Evolutionary conservation across 2,797 vertebrate genomes (phyloP), one percentile per base, ranked within the genome.

Genomic region (Phalanger gymnotis): DNA sequence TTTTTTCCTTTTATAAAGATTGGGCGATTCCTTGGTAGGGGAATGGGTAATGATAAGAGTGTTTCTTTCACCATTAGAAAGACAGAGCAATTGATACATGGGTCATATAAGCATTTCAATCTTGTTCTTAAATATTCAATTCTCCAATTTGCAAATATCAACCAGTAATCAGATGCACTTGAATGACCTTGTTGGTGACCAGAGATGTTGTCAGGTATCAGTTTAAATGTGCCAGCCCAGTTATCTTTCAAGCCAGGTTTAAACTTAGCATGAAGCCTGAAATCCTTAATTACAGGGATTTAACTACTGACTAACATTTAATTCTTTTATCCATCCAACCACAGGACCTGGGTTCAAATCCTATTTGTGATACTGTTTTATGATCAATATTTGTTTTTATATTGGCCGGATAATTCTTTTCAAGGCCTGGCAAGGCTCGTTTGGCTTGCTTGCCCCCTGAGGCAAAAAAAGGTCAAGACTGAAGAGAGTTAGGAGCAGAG

Each of bases 41-140:
- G 19, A 47, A 25, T 25, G 19, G 66, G 58, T 34, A 34, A 73
- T 40, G 34, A 19, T 19, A 27, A 7, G 31, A 61, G 13, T 91
- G 40, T 56, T 47, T 90, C 34, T 56, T n/a, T 89, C 34, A 81
- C 66, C 90, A 91, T 95, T 91, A 92, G 90, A 91, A 96, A 94
- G 93, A 81, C 40, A 47, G 4, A 96, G 22, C 95, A 94, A 91
- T 54, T 66, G 51, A 90, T 51, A 90, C 55, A 66, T 90, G 94
- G 66, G 92, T 3, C 52, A 58, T 34, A 51, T 34, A 51, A 30
- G 22, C 54, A 9, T 25, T 47, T 94, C 34, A 55, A 14, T 28
- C 34, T 47, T 87, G 40, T 90, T 95, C 93, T 90, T 91, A 91
- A 94, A 94, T 90, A 30, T 53, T 53, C 81, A 93, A 30, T 51